phyloP scores from a whole-genome alignment of 2,113 vertebrate species.

The Forbesichthys agassizii region DNA sequence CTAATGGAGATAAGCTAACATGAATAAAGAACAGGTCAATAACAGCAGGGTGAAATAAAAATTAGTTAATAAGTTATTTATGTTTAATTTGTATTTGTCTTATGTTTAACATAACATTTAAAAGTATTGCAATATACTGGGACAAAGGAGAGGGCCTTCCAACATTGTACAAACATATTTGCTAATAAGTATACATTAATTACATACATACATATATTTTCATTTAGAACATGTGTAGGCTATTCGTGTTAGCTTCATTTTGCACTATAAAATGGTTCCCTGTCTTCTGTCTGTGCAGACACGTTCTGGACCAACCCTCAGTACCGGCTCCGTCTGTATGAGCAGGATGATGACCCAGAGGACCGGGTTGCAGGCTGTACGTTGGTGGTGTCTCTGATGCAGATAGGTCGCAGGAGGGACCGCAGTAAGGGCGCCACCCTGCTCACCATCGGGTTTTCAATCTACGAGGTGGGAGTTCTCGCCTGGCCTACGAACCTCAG shows the following conservation, averaged over 20 bases:
- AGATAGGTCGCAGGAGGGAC: constrained; percentile 94
- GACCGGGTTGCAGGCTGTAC: constrained; percentile 85
- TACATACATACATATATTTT: too few species aligned
- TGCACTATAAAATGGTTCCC: neutral
- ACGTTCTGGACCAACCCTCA: constrained; percentile 99
- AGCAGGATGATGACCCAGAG: constrained; percentile 91
- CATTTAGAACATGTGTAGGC: too few species aligned
- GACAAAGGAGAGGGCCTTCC: too few species aligned
- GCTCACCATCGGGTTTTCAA: constrained; percentile 93
- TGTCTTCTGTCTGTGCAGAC: constrained; percentile 71
- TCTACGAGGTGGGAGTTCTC: constrained; percentile 86
- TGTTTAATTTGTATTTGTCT: neutral
- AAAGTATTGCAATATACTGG: too few species aligned
- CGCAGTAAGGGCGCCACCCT: constrained; percentile 84
- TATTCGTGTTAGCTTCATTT: neutral
- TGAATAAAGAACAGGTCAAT: too few species aligned
- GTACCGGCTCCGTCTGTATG: constrained; percentile 89
- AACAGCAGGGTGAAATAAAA: too few species aligned
- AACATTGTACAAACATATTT: too few species aligned
- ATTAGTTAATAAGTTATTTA: too few species aligned
- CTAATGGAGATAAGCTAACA: too few species aligned
- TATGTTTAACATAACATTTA: neutral
- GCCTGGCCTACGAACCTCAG: neutral
- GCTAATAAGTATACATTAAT: too few species aligned
- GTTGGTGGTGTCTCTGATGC: constrained; percentile 94